Evolutionary conservation across 92 coral and sea anemone genomes (phyloP).

Genomic region (Actinostola sp.): DNA sequence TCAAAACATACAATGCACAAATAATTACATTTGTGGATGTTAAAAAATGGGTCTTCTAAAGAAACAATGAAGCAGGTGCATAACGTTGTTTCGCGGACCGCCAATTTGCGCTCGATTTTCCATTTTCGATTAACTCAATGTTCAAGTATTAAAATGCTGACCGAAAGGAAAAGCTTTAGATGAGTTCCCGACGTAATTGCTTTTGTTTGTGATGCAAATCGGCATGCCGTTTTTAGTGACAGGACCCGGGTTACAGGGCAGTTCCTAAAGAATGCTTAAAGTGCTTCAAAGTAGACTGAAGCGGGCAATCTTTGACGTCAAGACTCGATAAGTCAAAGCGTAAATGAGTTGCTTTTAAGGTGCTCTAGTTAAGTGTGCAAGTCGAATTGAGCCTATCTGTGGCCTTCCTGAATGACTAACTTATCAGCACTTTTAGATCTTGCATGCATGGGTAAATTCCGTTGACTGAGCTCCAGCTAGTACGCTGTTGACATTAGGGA

Average conservation of each 20-base stretch:
- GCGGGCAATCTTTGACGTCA: constrained; percentile 88
- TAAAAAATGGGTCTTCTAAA: constrained; percentile 40
- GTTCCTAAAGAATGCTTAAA: constrained; percentile 88
- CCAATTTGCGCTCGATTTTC: constrained; percentile 18
- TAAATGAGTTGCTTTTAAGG: constrained; percentile 77
- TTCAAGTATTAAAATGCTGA: constrained; percentile 38
- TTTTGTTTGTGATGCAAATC: constrained; percentile 92
- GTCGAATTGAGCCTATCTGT: constrained; percentile 71
- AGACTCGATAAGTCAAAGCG: constrained; percentile 65
- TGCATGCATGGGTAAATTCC: constrained; percentile 57
- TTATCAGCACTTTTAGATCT: constrained; percentile 87
- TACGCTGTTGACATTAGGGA: constrained; percentile 87
- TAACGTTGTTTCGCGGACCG: constrained; percentile 34
- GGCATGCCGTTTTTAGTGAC: constrained; percentile 61
- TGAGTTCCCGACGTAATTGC: constrained; percentile 76
- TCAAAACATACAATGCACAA: constrained; percentile 58
- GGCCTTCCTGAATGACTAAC: constrained; percentile 83
- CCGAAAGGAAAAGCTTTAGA: constrained; percentile 35
- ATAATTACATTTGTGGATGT: constrained; percentile 47
- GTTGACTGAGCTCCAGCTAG: constrained; percentile 62
- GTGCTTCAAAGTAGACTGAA: constrained; percentile 52
- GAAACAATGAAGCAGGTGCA: constrained; percentile 58
- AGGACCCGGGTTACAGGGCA: constrained; percentile 80
- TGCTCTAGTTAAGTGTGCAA: constrained; percentile 60
- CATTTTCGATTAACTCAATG: constrained; percentile 27